Conservation (phyloP, 2,888 invertebrate species). For the Chrysolina americana region DNA sequence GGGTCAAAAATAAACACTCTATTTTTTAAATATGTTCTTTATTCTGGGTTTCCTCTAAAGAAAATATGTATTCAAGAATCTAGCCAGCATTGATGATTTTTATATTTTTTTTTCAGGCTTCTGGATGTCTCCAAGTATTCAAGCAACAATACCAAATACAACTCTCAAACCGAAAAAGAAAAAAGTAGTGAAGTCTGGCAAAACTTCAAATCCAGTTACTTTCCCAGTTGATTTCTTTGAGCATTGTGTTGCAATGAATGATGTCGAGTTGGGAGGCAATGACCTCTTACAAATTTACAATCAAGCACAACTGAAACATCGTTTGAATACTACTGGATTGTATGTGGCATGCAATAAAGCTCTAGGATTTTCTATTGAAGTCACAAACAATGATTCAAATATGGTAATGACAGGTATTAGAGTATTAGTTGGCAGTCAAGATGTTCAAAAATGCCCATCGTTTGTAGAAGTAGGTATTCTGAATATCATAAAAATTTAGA, state of each 20-base stretch:
- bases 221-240: conserved; percentile 97
- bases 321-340: conserved; percentile 88
- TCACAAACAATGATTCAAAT: conserved; percentile 88
- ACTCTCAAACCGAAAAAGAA: conserved; percentile 72
- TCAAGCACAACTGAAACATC: conserved; percentile 91
- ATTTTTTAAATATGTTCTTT: no score
- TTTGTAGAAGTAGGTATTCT: conserved; percentile 75
- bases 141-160: conserved; percentile 70
- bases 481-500: conserved; percentile 60
- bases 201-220: conserved; percentile 78
- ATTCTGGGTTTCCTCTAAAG: no score
- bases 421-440: conserved; percentile 88
- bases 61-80: no score
- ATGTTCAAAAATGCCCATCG: conserved; percentile 83
- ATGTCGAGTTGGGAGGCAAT: conserved; percentile 95
- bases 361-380: conserved; percentile 90
- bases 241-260: conserved; percentile 91
- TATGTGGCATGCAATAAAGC: conserved; percentile 95
- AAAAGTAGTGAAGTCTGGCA: conserved; percentile 74
- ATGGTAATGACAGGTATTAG: conserved; percentile 86
- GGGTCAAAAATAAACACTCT: no score
- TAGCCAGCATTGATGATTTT: no score
- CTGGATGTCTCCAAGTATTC: conserved; percentile 79
- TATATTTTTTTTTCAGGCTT: conserved; percentile 66
- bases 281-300: conserved; percentile 96